Evolutionary conservation across 2,888 invertebrate genomes (phyloP).

Genomic region (Petrolisthes cinctipes): DNA sequence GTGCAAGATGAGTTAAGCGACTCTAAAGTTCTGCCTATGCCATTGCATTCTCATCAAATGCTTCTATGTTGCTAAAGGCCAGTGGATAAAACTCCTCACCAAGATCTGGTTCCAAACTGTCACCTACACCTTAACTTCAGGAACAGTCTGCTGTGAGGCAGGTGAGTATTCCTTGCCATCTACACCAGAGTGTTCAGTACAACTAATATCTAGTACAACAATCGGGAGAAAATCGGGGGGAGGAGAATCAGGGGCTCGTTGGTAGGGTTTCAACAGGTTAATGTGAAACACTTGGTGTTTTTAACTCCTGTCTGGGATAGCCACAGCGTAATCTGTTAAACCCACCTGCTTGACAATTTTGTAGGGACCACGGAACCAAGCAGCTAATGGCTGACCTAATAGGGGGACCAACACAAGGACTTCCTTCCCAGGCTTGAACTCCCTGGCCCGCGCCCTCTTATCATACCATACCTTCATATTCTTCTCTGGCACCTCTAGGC

Average conservation of each 20-base stretch:
- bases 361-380: conserved; percentile 1
- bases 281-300: background rate
- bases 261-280: conserved; percentile 1
- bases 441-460: background rate
- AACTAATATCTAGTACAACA: no score
- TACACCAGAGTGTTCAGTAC: no score
- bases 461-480: conserved; percentile 11
- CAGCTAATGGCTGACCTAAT: background rate
- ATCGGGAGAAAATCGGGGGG: no score
- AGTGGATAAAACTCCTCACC: no score
- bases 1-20: no score
- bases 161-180: no score
- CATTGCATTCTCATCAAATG: no score
- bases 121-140: no score
- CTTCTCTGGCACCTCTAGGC: background rate
- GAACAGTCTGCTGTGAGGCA: no score
- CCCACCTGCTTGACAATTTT: background rate
- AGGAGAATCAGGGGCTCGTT: background rate
- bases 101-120: no score
- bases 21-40: no score
- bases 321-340: background rate
- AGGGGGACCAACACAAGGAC: background rate
- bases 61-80: no score
- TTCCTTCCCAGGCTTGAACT: background rate
- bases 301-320: background rate